Evolutionary conservation across 2,888 invertebrate genomes (phyloP).

Genomic region (Drosophila anomalata): DNA sequence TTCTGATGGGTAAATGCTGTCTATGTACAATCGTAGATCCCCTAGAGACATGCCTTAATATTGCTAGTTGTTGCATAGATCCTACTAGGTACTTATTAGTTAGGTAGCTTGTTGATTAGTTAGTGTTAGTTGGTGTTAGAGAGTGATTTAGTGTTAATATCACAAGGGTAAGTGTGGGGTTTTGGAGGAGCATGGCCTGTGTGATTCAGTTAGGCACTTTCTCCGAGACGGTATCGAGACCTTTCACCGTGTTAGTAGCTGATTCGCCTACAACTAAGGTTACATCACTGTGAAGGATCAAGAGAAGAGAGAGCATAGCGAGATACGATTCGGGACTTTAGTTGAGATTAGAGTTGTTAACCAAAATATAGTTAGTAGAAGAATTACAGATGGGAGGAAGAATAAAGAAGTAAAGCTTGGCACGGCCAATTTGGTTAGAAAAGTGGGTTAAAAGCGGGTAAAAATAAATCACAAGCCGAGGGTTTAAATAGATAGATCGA

Average conservation of each 20-base stretch:
- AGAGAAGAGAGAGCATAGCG: slow-evolving; percentile 61
- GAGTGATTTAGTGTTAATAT: slow-evolving; percentile 72
- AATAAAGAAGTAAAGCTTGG: slow-evolving; percentile 6
- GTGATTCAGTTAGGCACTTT: slow-evolving; percentile 67
- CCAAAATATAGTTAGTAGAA: slow-evolving; percentile 49
- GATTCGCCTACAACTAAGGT: slow-evolving; percentile 72
- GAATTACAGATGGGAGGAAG: slow-evolving; percentile 25
- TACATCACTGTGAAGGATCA: slow-evolving; percentile 77
- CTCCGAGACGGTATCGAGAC: slow-evolving; percentile 77
- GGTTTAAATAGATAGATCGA: slow-evolving; percentile 11
- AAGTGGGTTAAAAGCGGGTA: slow-evolving; percentile 18
- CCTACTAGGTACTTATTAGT: slow-evolving; percentile 45
- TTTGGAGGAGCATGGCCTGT: slow-evolving; percentile 34
- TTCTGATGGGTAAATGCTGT: slow-evolving; percentile 40
- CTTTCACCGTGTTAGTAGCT: slow-evolving; percentile 63
- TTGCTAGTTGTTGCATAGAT: slow-evolving; percentile 40
- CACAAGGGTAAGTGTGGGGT: slow-evolving; percentile 50
- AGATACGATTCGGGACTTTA: slow-evolving; percentile 56
- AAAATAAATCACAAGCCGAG: slow-evolving; percentile 36
- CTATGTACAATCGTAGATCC: slow-evolving; percentile 47
- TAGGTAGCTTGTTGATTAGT: slow-evolving; percentile 41
- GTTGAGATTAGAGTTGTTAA: slow-evolving; percentile 43
- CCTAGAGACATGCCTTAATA: slow-evolving; percentile 51
- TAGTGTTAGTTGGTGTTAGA: slow-evolving; percentile 46
- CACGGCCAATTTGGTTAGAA: slow-evolving; percentile 2